Percentiles rank a stretch among this genome's conserved stretches.
Evolutionary conservation across 2,113 vertebrate genomes (phyloP).

Genomic region (Delphinus delphis): DNA sequence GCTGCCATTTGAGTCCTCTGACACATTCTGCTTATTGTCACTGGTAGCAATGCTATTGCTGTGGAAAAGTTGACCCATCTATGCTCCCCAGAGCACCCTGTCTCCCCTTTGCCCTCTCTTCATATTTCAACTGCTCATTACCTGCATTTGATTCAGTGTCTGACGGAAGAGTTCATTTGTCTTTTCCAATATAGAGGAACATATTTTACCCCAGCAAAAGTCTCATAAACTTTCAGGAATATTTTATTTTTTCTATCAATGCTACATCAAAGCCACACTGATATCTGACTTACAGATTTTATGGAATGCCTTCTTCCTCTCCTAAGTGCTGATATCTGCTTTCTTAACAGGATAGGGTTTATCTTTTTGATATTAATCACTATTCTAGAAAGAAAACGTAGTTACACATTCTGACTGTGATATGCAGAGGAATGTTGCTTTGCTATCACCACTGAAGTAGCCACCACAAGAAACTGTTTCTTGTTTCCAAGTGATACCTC

Average conservation of each 20-base stretch:
- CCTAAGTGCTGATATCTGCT: not conserved
- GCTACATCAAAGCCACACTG: not conserved
- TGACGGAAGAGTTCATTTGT: not conserved
- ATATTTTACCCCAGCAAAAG: not conserved
- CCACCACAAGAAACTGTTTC: not conserved
- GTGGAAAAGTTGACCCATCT: not conserved
- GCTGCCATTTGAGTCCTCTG: slow-evolving; percentile 5
- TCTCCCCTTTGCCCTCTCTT: not conserved
- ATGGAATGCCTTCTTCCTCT: not conserved
- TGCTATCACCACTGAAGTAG: not conserved
- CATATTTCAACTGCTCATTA: not conserved
- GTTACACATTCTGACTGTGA: not conserved
- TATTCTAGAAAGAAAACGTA: not conserved
- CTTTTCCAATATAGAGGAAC: not conserved
- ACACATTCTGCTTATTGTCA: slow-evolving; percentile 16
- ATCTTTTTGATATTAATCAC: not conserved
- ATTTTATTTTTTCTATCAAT: not conserved
- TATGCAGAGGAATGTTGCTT: not conserved
- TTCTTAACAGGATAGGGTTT: not conserved
- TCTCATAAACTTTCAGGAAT: not conserved
- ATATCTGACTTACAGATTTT: not conserved
- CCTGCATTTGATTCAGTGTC: not conserved
- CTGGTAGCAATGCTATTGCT: not conserved
- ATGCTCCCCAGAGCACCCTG: not conserved
- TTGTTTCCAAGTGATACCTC: not conserved